Evolutionary conservation across 2,888 invertebrate species (phyloP).

Genomic region (Octodonta nipae): DNA sequence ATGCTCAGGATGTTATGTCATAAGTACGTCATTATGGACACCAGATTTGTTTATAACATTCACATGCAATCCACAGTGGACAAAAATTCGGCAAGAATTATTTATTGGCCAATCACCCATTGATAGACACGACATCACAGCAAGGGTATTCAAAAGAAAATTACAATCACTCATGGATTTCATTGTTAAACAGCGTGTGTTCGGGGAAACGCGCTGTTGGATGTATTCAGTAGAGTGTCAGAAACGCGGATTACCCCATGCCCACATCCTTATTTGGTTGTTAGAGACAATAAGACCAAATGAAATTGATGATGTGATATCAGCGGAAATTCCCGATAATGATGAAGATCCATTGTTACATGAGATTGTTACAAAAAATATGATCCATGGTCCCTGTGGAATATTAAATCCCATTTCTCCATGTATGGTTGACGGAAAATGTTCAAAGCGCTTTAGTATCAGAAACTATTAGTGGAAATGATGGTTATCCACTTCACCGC

Average conservation of each 20-base stretch:
- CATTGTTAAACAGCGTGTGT: neutral
- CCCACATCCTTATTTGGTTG: neutral
- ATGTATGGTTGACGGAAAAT: neutral
- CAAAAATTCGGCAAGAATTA: neutral
- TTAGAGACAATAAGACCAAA: neutral
- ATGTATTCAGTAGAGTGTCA: neutral
- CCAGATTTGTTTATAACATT: neutral
- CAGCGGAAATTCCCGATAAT: neutral
- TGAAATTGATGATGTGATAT: neutral
- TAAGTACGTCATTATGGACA: slow-evolving; percentile 1
- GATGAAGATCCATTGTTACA: neutral
- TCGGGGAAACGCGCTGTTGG: neutral
- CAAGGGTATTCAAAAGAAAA: neutral
- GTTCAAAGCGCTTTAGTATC: neutral
- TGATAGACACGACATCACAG: neutral
- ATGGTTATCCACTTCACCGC: slow-evolving; percentile 1
- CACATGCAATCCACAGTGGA: neutral
- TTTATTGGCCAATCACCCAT: neutral
- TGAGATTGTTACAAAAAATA: neutral
- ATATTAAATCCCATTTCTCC: neutral
- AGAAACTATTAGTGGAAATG: neutral
- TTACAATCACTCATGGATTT: neutral
- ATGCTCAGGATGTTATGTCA: slow-evolving; percentile 1
- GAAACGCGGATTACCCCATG: neutral
- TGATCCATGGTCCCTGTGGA: too few relatives aligned